Evolutionary conservation across 1,140 invertebrate species (phyloP).

Genomic region (Drosophila varians): DNA sequence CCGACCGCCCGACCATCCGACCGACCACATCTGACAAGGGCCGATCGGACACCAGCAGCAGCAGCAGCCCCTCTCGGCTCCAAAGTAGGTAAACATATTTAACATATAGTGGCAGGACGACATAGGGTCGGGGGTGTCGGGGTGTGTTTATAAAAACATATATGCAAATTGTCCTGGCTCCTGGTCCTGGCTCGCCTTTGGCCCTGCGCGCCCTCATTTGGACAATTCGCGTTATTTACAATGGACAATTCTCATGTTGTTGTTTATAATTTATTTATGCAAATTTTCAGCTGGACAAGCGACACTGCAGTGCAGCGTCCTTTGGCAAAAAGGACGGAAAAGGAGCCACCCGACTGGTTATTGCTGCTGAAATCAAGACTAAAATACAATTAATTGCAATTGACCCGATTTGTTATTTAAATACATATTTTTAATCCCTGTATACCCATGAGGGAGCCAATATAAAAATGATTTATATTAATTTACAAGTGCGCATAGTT

Average conservation of each 20-base stretch:
- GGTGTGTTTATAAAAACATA: slow-evolving; percentile 32
- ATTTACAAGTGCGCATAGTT: slow-evolving; percentile 22
- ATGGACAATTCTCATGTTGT: slow-evolving; percentile 64
- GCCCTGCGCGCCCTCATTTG: slow-evolving; percentile 18
- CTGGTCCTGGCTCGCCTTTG: slow-evolving; percentile 35
- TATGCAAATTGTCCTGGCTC: slow-evolving; percentile 47
- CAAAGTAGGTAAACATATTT: slow-evolving; percentile 60
- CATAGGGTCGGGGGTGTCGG: no score
- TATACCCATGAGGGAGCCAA: slow-evolving; percentile 16
- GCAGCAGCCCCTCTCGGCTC: slow-evolving; percentile 8
- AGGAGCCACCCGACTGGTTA: slow-evolving; percentile 36
- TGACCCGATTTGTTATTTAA: slow-evolving; percentile 63
- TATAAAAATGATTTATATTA: slow-evolving; percentile 28
- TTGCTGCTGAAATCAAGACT: slow-evolving; percentile 59
- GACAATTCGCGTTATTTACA: slow-evolving; percentile 57
- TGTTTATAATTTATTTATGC: slow-evolving; percentile 81
- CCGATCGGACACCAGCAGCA: not conserved
- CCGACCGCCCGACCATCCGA: not conserved
- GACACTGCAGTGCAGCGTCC: slow-evolving; percentile 21
- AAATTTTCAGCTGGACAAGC: slow-evolving; percentile 47
- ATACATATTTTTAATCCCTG: slow-evolving; percentile 58
- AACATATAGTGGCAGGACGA: slow-evolving; percentile 17
- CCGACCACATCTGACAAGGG: slow-evolving; percentile 13
- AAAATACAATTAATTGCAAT: slow-evolving; percentile 76
- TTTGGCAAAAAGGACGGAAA: not conserved